A percentile compares a stretch with the other conserved stretches of the same genome.
phyloP scores from a whole-genome alignment of 35 echinoderm and acorn worm species.

The Apostichopus parvimensis region DNA sequence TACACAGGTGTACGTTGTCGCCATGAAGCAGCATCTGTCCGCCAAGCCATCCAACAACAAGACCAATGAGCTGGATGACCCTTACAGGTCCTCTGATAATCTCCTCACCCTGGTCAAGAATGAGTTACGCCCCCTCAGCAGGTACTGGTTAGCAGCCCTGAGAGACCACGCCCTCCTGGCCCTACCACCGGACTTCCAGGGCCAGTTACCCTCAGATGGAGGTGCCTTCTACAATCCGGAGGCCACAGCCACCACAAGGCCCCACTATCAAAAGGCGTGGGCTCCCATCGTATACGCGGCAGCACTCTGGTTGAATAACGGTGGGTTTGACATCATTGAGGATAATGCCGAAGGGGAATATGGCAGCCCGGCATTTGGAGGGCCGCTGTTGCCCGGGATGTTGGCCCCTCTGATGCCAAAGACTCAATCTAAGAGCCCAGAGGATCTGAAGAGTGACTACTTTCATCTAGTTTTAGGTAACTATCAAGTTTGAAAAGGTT shows the following conservation, averaged over 20 bases:
- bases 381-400: conserved; percentile 64
- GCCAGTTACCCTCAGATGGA: conserved; percentile 87
- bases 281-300: conserved; percentile 92
- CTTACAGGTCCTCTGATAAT: conserved; percentile 70
- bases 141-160: conserved; percentile 92
- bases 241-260: conserved; percentile 79
- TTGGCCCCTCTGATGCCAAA: conserved; percentile 32
- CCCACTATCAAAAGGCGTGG: conserved; percentile 93
- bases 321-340: conserved; percentile 80
- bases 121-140: conserved; percentile 80
- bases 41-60: conserved; percentile 38
- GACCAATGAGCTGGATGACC: conserved; percentile 54
- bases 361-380: conserved; percentile 64
- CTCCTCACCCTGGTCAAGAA: conserved; percentile 85
- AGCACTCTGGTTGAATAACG: conserved; percentile 86
- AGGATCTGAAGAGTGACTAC: conserved; percentile 84
- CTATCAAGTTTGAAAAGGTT: background rate
- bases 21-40: conserved; percentile 85
- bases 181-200: conserved; percentile 79
- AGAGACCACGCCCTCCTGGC: conserved; percentile 93
- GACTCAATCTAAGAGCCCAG: conserved; percentile 63
- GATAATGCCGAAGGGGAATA: conserved; percentile 78
- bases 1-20: conserved; percentile 93
- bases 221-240: conserved; percentile 98
- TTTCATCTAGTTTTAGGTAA: conserved; percentile 96